phyloP scores from a whole-genome alignment of 2,113 vertebrate genomes.

The Cichladusa arquata region DNA sequence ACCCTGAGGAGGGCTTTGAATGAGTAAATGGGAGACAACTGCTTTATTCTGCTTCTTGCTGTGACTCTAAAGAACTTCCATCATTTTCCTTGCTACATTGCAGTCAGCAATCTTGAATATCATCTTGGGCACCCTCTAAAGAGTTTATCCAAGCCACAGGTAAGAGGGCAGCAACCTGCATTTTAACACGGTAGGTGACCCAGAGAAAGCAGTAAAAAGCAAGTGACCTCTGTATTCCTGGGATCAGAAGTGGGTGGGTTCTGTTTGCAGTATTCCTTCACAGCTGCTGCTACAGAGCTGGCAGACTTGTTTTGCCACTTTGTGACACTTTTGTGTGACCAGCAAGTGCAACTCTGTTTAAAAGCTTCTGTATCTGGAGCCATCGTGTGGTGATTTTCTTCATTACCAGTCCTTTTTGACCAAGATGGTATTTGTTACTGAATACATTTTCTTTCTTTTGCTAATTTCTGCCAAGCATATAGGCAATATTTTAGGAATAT shows the following conservation, averaged over 20 bases:
- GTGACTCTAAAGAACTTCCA: not conserved
- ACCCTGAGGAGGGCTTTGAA: not conserved
- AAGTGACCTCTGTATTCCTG: not conserved
- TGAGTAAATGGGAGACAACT: not conserved
- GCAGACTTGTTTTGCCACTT: not conserved
- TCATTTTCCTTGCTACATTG: not conserved
- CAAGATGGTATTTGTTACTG: rapidly evolving
- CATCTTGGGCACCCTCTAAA: not conserved
- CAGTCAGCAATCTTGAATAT: not conserved
- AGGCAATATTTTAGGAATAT: not conserved
- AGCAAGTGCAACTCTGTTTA: not conserved
- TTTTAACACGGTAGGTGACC: not conserved
- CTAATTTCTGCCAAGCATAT: not conserved
- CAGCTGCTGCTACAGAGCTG: not conserved
- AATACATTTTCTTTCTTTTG: not conserved
- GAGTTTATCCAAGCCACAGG: not conserved
- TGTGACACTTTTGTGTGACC: not conserved
- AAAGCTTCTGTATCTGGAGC: not conserved
- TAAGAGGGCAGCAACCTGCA: rapidly evolving
- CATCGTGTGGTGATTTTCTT: not conserved
- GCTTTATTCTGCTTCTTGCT: not conserved
- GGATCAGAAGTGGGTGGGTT: not conserved
- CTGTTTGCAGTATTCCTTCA: not conserved
- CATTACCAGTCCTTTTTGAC: not conserved
- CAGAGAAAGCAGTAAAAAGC: not conserved